Conservation (phyloP, 1,140 invertebrate species). For the Triops longicaudatus region DNA sequence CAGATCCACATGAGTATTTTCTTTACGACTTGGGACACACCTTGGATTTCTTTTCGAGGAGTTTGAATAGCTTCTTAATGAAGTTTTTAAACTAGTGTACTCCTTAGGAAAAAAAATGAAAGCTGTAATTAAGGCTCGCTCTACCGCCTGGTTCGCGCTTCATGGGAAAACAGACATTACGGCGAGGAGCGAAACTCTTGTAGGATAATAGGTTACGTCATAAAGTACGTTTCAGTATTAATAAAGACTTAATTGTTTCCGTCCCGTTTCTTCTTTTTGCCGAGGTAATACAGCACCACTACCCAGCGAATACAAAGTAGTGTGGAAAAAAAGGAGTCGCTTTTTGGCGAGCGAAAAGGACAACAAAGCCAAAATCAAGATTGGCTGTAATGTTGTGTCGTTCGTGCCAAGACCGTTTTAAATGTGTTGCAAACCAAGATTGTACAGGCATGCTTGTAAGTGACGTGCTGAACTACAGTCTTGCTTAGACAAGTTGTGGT, state of each 20-base stretch:
- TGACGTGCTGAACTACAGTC: slow-evolving; percentile 2
- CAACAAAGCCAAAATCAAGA: slow-evolving; percentile 12
- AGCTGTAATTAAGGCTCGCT: background rate
- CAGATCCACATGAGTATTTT: background rate
- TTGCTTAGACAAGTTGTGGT: background rate
- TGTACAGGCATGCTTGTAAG: background rate
- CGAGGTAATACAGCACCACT: background rate
- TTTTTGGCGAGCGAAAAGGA: background rate
- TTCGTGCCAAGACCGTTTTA: slow-evolving; percentile 15
- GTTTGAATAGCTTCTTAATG: slow-evolving; percentile 3
- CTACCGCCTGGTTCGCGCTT: background rate
- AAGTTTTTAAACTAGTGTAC: background rate
- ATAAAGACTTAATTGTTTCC: background rate
- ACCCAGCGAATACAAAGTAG: background rate
- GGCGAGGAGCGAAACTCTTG: background rate
- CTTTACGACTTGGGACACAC: background rate
- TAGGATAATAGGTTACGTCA: background rate
- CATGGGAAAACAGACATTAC: background rate
- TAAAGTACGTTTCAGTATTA: background rate
- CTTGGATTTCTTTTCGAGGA: background rate
- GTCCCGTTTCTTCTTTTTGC: background rate
- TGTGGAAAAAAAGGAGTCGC: background rate
- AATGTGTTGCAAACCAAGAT: background rate
- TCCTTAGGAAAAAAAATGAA: background rate
- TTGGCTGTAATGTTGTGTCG: background rate